Evolutionary conservation across 2,888 invertebrate species (phyloP), one percentile per base, ranked within the genome.

Genomic region (Meiosimyza decipiens): DNA sequence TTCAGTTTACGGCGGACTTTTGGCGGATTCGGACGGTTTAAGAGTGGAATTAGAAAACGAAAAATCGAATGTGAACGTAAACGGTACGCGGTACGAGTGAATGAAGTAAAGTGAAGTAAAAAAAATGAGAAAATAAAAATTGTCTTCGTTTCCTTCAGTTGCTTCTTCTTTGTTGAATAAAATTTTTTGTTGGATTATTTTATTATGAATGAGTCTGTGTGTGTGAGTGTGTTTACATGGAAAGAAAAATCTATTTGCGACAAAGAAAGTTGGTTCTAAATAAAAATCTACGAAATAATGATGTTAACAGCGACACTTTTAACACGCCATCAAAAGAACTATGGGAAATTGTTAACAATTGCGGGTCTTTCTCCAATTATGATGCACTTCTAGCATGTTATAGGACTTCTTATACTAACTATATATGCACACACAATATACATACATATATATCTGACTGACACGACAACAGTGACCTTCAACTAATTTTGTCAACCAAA

Each of bases 1-100:
- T 77, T 83, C 79, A 84, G 84, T 84, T 80, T 79, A 80, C 79
- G 80, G 80, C 82, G 79, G 80, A 80, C 84, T 83, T 80, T 82
- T 80, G 79, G 80, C 82, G 79, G 76, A 78, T 79, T 77, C 80
- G 80, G 81, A 82, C 80, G 82, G 75, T 72, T 76, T 68, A 71
- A 67, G 73, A 71, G 55, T 64, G 62, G 68, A 64, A 66, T 75
- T 15, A 47, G n/a, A 15, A 55, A 54, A 33, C 28, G 16, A 15
- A 50, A 62, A 28, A 18, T 54, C 71, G 68, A 28, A 59, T 54
- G 66, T 68, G 18, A 18, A 71, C 54, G 68, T 63, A 49, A 47
- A 18, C 33, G 22, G 54, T 62, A 13, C 15, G 62, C 69, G 72
- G 55, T 62, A 72, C 60, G 63, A 72, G 73, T 72, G 73, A 55